phyloP scores from a whole-genome alignment of 2,888 invertebrate species.

The Caenorhabditis wallacei region DNA sequence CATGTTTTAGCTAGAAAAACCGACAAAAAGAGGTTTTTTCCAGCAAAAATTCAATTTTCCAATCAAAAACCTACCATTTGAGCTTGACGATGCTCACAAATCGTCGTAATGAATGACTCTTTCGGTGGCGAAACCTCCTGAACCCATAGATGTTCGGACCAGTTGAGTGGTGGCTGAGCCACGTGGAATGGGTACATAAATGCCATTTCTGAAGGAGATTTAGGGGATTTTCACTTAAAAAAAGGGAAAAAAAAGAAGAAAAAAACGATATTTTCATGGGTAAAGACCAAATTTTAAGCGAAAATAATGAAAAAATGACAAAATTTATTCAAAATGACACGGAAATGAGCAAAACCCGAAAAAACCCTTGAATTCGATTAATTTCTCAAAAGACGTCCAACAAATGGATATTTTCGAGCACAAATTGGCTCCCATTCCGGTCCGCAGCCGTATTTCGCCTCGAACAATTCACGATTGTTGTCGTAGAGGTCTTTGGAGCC shows the following conservation, averaged over 20 bases:
- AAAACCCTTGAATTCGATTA: slow-evolving; percentile 16
- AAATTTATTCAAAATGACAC: slow-evolving; percentile 22
- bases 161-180: slow-evolving; percentile 65
- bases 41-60: no score
- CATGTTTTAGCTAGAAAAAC: no score
- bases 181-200: slow-evolving; percentile 69
- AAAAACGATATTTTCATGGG: background rate
- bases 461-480: slow-evolving; percentile 33
- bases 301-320: background rate
- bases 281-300: no score
- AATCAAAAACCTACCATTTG: slow-evolving; percentile 38
- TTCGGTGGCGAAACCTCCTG: slow-evolving; percentile 58
- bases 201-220: slow-evolving; percentile 61
- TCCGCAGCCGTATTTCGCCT: slow-evolving; percentile 48
- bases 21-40: no score
- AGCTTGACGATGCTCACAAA: slow-evolving; percentile 63
- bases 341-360: background rate
- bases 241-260: background rate
- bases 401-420: slow-evolving; percentile 69
- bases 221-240: no score
- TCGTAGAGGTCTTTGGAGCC: slow-evolving; percentile 77
- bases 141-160: slow-evolving; percentile 69
- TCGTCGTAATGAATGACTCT: slow-evolving; percentile 62
- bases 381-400: slow-evolving; percentile 75
- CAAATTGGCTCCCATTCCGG: slow-evolving; percentile 70